Evolutionary conservation across 2,113 vertebrate species (phyloP).

Genomic region (Tragulus kanchil): DNA sequence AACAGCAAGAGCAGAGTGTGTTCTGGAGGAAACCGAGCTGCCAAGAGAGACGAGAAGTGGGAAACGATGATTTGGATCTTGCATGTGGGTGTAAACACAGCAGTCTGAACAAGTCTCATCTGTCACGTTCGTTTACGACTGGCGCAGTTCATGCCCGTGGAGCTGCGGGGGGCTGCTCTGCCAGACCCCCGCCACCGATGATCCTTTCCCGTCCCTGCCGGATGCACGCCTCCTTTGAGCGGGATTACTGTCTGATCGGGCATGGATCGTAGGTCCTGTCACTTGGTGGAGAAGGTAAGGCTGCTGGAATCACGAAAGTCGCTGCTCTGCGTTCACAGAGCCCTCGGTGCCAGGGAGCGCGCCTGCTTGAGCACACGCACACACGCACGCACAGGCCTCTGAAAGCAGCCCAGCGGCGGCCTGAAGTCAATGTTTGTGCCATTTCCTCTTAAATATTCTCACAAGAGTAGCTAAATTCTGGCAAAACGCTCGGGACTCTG

Average conservation of each 20-base stretch:
- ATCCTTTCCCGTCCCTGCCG: conserved; percentile 67
- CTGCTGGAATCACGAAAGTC: background rate
- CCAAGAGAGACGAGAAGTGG: conserved; percentile 81
- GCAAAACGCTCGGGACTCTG: conserved; percentile 50
- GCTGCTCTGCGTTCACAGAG: background rate
- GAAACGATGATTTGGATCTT: conserved; percentile 79
- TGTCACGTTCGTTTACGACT: conserved; percentile 80
- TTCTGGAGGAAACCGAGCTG: conserved; percentile 72
- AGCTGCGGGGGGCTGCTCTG: conserved; percentile 12
- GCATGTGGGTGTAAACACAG: conserved; percentile 84
- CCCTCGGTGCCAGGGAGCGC: background rate
- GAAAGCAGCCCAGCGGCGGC: background rate
- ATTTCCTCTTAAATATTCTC: conserved; percentile 21
- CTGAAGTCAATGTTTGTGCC: background rate
- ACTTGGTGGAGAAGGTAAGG: conserved; percentile 11
- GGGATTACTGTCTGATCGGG: background rate
- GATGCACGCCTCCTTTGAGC: conserved; percentile 54
- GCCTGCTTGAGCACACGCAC: background rate
- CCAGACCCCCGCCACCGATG: conserved; percentile 75
- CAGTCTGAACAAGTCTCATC: conserved; percentile 82
- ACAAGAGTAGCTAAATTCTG: background rate
- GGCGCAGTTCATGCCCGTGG: conserved; percentile 67
- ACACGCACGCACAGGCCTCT: background rate
- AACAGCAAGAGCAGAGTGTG: conserved; percentile 80
- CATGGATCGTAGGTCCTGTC: background rate